Percentiles rank a stretch among this genome's conserved stretches.
Evolutionary conservation across 1,140 invertebrate genomes (phyloP).

Genomic region (Zaprionus lachaisei): DNA sequence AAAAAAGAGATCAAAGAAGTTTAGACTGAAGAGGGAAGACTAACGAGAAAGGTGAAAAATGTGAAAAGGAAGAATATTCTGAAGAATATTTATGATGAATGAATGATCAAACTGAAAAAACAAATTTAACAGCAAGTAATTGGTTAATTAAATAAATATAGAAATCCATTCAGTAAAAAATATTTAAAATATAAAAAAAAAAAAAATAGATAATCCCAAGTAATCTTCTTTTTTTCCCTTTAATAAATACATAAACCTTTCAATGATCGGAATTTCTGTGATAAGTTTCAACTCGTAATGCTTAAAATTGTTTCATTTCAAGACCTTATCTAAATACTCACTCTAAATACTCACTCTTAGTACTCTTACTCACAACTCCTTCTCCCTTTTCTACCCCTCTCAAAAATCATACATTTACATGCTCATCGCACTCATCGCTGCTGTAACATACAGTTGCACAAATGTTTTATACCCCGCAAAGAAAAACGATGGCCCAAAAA

Average conservation of each 20-base stretch:
- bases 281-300: background rate
- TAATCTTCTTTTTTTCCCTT: too few relatives aligned
- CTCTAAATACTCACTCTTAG: background rate
- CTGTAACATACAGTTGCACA: slow-evolving; percentile 27
- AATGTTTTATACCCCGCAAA: slow-evolving; percentile 23
- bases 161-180: too few relatives aligned
- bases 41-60: background rate
- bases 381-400: background rate
- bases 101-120: background rate
- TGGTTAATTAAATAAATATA: too few relatives aligned
- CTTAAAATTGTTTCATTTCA: background rate
- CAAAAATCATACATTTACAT: background rate
- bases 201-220: too few relatives aligned
- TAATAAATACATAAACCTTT: too few relatives aligned
- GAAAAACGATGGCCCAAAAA: slow-evolving; percentile 20
- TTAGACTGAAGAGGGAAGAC: background rate
- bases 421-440: background rate
- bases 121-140: background rate
- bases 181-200: background rate
- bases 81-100: background rate
- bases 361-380: too few relatives aligned
- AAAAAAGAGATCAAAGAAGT: background rate
- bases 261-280: too few relatives aligned
- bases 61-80: background rate
- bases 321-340: background rate